Evolutionary conservation across 37 sponge, comb jelly and placozoan genomes (phyloP).

Genomic region (Chondrilla cf. caribensis): DNA sequence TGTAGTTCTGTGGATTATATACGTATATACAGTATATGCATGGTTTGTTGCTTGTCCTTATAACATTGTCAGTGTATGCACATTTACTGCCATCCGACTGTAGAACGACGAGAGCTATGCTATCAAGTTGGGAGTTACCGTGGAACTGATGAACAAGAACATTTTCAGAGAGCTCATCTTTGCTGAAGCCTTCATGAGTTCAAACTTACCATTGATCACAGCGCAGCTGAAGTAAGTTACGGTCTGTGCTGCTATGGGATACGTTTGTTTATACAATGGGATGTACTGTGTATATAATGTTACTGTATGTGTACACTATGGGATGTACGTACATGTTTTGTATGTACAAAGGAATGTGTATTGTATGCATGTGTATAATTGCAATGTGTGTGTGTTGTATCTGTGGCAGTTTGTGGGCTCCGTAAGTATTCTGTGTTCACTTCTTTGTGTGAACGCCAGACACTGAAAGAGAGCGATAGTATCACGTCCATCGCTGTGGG

Average conservation of each 20-base stretch:
- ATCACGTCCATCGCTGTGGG: background rate
- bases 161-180: slow-evolving; percentile 82
- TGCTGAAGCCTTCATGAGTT: slow-evolving; percentile 84
- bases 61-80: no score
- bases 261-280: no score
- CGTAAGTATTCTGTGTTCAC: background rate
- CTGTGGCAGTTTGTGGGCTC: no score
- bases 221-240: slow-evolving; percentile 62
- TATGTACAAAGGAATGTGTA: background rate
- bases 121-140: slow-evolving; percentile 58
- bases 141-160: slow-evolving; percentile 88
- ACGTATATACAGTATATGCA: background rate
- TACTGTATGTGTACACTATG: background rate
- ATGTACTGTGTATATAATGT: background rate
- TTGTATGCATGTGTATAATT: background rate
- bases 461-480: no score
- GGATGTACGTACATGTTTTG: background rate
- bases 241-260: background rate
- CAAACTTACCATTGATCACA: slow-evolving; percentile 74
- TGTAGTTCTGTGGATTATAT: no score
- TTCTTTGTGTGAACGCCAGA: background rate
- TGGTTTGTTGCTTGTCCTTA: no score
- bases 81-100: no score
- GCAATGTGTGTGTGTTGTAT: no score
- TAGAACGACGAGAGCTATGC: slow-evolving; percentile 71